Percentiles rank a stretch among this genome's conserved stretches.
Conservation (phyloP, 1,140 invertebrate genomes). For the Brachionus asplanchnoidis region DNA sequence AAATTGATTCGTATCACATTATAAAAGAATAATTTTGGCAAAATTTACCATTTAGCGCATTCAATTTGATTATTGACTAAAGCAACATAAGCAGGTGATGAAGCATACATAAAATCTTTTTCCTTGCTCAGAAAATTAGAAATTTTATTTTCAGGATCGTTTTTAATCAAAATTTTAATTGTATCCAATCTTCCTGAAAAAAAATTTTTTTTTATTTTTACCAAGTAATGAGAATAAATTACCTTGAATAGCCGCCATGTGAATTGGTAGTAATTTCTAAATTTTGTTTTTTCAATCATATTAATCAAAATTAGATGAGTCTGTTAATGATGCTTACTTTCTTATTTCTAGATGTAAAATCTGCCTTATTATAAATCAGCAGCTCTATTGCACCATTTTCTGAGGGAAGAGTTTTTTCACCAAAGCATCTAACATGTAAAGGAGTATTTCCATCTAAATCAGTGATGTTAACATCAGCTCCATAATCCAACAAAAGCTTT, state of each 20-base stretch:
- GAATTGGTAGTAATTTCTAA: conserved; percentile 53
- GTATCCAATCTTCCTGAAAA: conserved; percentile 46
- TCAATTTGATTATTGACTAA: conserved; percentile 51
- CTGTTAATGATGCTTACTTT: conserved; percentile 46
- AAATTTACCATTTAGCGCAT: conserved; percentile 51
- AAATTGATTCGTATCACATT: too few species aligned
- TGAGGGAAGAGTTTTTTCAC: conserved; percentile 49
- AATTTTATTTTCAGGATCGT: conserved; percentile 48
- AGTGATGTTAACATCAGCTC: conserved; percentile 48
- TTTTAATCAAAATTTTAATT: conserved; percentile 48
- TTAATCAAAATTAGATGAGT: too few species aligned
- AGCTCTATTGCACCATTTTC: conserved; percentile 49
- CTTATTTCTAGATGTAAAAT: conserved; percentile 48
- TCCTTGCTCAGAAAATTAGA: conserved; percentile 47
- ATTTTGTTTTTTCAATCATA: not conserved
- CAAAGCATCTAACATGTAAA: conserved; percentile 57
- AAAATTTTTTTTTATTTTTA: not conserved
- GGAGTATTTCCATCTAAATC: conserved; percentile 55
- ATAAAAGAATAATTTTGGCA: too few species aligned
- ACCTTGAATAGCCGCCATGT: conserved; percentile 56
- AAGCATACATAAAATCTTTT: conserved; percentile 46
- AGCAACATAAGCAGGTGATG: conserved; percentile 51
- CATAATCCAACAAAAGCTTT: conserved; percentile 51
- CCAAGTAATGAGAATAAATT: not conserved
- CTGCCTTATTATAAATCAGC: conserved; percentile 49